Conservation (phyloP, 2,888 invertebrate species). For the Lamellibrachia satsuma region DNA sequence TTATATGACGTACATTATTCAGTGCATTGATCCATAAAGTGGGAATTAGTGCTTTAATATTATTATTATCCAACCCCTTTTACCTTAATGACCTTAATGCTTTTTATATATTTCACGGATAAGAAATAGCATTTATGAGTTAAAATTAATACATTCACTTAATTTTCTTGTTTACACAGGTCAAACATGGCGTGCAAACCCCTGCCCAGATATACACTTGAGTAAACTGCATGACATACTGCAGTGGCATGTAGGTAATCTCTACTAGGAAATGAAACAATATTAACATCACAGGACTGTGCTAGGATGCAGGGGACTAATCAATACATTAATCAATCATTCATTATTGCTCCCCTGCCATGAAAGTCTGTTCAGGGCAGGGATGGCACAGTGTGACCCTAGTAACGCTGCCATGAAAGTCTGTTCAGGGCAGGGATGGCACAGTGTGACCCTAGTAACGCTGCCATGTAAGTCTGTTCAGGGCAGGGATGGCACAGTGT, state of each 20-base stretch:
- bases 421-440: background rate
- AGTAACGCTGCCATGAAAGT: background rate
- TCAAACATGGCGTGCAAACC: background rate
- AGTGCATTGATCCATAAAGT: too few species aligned
- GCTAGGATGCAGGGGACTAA: background rate
- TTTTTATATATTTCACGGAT: background rate
- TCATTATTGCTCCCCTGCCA: background rate
- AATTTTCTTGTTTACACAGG: background rate
- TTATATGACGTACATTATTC: too few species aligned
- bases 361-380: background rate
- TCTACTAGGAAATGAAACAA: background rate
- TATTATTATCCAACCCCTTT: too few species aligned
- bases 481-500: background rate
- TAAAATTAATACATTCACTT: background rate
- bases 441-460: too few species aligned
- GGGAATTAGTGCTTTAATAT: too few species aligned
- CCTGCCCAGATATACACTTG: background rate
- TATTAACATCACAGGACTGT: background rate
- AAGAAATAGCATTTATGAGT: background rate
- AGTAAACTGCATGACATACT: background rate
- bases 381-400: background rate
- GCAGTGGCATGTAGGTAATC: background rate
- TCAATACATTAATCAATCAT: conserved; percentile 3
- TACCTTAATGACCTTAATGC: too few species aligned
- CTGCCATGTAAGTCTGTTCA: background rate